Evolutionary conservation across 35 echinoderm and acorn worm genomes (phyloP).

Genomic region (Apostichopus parvimensis): DNA sequence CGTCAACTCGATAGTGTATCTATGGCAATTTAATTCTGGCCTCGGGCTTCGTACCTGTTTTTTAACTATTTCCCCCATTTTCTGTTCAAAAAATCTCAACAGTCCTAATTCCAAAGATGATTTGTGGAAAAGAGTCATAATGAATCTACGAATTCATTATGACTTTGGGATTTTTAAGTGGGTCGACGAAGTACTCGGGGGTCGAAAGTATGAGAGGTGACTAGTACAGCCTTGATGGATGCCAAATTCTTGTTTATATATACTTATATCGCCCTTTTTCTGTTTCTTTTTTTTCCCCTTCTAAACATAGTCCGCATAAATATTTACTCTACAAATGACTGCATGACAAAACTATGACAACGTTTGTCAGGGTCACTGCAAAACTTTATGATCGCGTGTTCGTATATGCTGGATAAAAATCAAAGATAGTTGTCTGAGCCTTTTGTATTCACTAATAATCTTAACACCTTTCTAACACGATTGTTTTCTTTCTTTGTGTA

Average conservation of each 20-base stretch:
- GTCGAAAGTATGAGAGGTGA: background rate
- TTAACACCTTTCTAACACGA: too few species aligned
- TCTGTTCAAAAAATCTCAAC: conserved; percentile 13
- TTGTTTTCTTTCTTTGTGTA: too few species aligned
- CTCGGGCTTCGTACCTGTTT: conserved; percentile 37
- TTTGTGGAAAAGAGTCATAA: conserved; percentile 23
- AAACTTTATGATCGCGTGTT: too few species aligned
- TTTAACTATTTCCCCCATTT: conserved; percentile 40
- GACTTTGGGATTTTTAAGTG: conserved; percentile 27
- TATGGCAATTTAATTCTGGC: conserved; percentile 54
- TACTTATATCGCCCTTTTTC: background rate
- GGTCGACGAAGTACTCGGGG: background rate
- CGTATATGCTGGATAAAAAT: too few species aligned
- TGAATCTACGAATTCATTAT: conserved; percentile 22
- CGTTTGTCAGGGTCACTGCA: too few species aligned
- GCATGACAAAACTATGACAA: background rate
- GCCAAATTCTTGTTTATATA: background rate
- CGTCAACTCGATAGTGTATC: conserved; percentile 46
- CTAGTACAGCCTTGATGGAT: background rate
- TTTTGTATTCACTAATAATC: too few species aligned
- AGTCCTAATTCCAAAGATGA: conserved; percentile 37
- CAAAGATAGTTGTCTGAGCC: too few species aligned
- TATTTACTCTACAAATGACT: background rate
- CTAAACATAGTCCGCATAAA: conserved; percentile 15
- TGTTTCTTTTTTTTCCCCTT: background rate